These are phyloP conservation scores for Netelia virgata DNA, from an alignment of 2,888 invertebrate species.

Conservation along the genomic window DNA sequence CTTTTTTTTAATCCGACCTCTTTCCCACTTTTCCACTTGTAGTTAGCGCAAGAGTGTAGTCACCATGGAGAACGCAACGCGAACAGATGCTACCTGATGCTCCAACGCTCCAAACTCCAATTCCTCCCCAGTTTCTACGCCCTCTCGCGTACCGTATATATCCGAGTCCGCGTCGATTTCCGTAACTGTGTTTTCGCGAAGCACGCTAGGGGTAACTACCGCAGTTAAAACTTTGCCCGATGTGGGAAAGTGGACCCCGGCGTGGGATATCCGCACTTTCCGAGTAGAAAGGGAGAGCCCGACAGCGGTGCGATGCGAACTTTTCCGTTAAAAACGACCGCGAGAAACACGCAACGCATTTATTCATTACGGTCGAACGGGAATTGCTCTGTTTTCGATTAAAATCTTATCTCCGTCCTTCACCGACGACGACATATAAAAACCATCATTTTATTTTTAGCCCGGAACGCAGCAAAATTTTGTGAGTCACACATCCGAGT, in stretches of 20 bases:
- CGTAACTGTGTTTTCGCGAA: constrained; percentile 64
- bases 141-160: background rate
- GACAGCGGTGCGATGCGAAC: constrained; percentile 37
- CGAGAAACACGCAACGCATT: constrained; percentile 50
- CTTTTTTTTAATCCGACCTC: constrained; percentile 1
- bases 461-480: background rate
- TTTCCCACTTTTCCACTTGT: constrained; percentile 9
- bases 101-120: constrained; percentile 63
- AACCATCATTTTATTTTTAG: background rate
- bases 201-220: constrained; percentile 62
- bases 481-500: background rate
- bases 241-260: constrained; percentile 62
- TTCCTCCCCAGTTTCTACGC: no score
- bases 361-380: constrained; percentile 57
- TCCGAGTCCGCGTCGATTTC: constrained; percentile 61
- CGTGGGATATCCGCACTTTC: constrained; percentile 36
- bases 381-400: constrained; percentile 50
- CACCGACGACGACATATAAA: constrained; percentile 23
- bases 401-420: constrained; percentile 40
- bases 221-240: constrained; percentile 68
- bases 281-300: constrained; percentile 31
- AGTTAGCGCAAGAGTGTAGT: constrained; percentile 24
- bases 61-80: constrained; percentile 26
- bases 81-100: constrained; percentile 65
- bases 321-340: constrained; percentile 63